Conservation (phyloP, 2,888 invertebrate genomes). For the Cheilosia vulpina region DNA sequence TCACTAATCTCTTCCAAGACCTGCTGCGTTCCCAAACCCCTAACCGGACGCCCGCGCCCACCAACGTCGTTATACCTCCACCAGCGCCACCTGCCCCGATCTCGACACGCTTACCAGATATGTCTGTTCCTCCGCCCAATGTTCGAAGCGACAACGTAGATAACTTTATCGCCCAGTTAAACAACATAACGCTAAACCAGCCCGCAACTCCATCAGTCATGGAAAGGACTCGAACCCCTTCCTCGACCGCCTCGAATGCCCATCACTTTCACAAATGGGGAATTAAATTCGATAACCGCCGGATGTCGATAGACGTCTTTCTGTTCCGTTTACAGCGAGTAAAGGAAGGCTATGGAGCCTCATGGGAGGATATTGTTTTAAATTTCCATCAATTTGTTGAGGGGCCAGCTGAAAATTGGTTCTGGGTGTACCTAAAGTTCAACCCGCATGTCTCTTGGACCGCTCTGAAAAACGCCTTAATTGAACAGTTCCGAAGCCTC, state of each 20-base stretch:
- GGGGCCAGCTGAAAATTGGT: not conserved
- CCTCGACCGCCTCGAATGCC: not conserved
- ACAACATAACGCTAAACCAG: not conserved
- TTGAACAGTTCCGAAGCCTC: not conserved
- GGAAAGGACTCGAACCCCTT: not conserved
- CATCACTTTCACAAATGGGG: not conserved
- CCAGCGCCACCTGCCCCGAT: too few relatives aligned
- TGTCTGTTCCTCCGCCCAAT: not conserved
- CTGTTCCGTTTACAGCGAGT: not conserved
- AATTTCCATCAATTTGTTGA: not conserved
- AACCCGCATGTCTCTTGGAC: not conserved
- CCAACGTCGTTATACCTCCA: too few relatives aligned
- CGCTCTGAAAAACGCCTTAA: not conserved
- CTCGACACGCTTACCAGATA: too few relatives aligned
- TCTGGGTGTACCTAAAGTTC: not conserved
- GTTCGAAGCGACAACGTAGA: not conserved
- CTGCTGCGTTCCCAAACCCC: too few relatives aligned
- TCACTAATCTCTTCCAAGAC: too few relatives aligned
- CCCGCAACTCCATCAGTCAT: not conserved
- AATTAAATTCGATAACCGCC: not conserved
- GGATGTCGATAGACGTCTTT: not conserved
- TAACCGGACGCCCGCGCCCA: too few relatives aligned
- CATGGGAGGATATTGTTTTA: not conserved
- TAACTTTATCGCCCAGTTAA: not conserved
- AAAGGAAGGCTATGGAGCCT: not conserved